Evolutionary conservation across 2,797 vertebrate genomes (phyloP).

Genomic region (Anas capensis): DNA sequence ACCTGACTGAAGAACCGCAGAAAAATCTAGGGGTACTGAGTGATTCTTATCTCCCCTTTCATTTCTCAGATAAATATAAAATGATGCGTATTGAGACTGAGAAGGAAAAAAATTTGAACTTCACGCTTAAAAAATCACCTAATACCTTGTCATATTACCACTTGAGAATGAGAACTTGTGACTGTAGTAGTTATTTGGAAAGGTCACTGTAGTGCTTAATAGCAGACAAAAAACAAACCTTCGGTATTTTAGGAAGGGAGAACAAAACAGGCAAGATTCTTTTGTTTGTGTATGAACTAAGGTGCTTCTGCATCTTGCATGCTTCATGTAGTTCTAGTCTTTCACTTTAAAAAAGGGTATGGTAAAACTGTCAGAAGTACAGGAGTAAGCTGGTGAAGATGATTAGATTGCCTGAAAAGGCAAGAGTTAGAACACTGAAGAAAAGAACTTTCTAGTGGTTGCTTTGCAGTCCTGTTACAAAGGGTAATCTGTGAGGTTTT

Average conservation of each 20-base stretch:
- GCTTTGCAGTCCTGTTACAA: background rate
- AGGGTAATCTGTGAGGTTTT: background rate
- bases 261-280: background rate
- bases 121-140: background rate
- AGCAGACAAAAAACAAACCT: background rate
- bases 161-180: background rate
- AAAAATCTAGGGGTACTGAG: background rate
- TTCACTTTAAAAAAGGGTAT: background rate
- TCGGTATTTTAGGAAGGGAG: background rate
- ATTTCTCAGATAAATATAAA: background rate
- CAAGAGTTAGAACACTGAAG: background rate
- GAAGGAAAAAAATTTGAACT: background rate
- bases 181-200: background rate
- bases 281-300: accelerated
- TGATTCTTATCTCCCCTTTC: background rate
- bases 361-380: background rate
- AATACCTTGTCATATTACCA: background rate
- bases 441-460: background rate
- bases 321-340: background rate
- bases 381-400: background rate
- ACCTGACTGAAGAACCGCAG: background rate
- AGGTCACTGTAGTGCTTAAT: background rate
- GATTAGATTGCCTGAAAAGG: background rate
- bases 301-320: background rate
- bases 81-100: background rate